Evolutionary conservation across 2,888 invertebrate genomes (phyloP).

Genomic region (Dendrolimus houi): DNA sequence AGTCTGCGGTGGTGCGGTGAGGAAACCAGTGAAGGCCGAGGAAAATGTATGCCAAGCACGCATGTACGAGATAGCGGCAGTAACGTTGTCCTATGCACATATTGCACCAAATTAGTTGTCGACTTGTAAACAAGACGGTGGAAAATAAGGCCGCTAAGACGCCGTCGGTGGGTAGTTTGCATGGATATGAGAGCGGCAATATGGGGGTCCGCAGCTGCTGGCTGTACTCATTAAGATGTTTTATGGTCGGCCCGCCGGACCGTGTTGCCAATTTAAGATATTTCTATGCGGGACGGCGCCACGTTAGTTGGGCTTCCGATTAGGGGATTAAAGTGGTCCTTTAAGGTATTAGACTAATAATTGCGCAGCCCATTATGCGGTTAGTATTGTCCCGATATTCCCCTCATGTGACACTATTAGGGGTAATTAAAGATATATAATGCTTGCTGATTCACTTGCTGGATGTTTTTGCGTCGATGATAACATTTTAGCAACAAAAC

Average conservation of each 20-base stretch:
- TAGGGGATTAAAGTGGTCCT: constrained; percentile 73
- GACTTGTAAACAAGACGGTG: constrained; percentile 72
- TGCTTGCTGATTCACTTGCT: constrained; percentile 13
- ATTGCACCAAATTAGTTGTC: constrained; percentile 78
- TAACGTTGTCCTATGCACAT: constrained; percentile 76
- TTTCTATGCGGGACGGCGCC: constrained; percentile 73
- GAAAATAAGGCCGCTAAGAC: constrained; percentile 71
- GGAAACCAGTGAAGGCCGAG: constrained; percentile 33
- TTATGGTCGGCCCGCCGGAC: constrained; percentile 74
- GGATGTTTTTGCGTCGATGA: background rate
- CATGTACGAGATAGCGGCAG: constrained; percentile 68
- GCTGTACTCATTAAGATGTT: constrained; percentile 77
- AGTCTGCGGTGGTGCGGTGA: constrained; percentile 43
- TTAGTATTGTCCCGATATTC: constrained; percentile 44
- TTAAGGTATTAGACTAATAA: constrained; percentile 72
- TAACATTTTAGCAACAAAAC: background rate
- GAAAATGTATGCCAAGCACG: constrained; percentile 73
- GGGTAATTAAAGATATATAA: constrained; percentile 27
- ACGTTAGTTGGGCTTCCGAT: constrained; percentile 75
- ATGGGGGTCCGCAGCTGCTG: constrained; percentile 72
- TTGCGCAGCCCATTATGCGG: constrained; percentile 65
- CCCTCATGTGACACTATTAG: constrained; percentile 24
- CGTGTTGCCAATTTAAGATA: constrained; percentile 75
- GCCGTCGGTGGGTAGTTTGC: constrained; percentile 71
- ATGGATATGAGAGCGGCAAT: constrained; percentile 76